A percentile compares a stretch with the other conserved stretches of the same genome.
These are phyloP conservation scores for Petrocephalus schoutedeni DNA, from an alignment of 2,797 vertebrate genomes.

Conservation along the genomic window DNA sequence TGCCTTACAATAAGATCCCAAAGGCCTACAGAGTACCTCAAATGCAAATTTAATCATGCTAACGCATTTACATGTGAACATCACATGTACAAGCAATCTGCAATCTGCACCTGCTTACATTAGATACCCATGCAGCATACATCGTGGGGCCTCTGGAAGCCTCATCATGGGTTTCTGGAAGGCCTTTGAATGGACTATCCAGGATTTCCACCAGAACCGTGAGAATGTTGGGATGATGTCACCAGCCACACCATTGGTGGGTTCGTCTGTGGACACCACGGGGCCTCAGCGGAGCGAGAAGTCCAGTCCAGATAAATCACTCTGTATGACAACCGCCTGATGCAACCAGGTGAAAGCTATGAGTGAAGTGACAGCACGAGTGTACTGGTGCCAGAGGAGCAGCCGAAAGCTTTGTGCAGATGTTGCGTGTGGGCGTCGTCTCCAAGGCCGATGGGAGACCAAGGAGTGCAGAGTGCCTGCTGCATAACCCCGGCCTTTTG, in stretches of 20 bases:
- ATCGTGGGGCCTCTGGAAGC: too few species aligned
- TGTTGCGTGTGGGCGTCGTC: neutral
- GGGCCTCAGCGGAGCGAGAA: neutral
- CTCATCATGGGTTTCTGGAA: neutral
- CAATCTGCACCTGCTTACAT: neutral
- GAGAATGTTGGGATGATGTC: neutral
- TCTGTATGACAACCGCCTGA: neutral
- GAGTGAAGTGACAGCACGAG: neutral
- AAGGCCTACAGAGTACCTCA: neutral
- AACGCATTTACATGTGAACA: neutral
- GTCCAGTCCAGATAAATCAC: neutral
- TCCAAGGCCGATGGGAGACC: neutral
- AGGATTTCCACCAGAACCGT: neutral
- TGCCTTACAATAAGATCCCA: too few species aligned
- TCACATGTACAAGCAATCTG: neutral
- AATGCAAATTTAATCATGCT: neutral
- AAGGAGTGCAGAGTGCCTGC: neutral
- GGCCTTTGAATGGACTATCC: neutral
- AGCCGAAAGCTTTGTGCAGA: neutral
- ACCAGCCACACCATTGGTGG: neutral
- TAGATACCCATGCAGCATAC: neutral
- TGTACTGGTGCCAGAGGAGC: neutral
- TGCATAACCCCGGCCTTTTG: neutral
- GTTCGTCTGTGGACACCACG: neutral
- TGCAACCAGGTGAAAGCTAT: slow-evolving; percentile 10